Percentiles rank a stretch among this genome's conserved stretches.
phyloP scores from a whole-genome alignment of 2,797 vertebrate genomes.

The Girardinus metallicus region DNA sequence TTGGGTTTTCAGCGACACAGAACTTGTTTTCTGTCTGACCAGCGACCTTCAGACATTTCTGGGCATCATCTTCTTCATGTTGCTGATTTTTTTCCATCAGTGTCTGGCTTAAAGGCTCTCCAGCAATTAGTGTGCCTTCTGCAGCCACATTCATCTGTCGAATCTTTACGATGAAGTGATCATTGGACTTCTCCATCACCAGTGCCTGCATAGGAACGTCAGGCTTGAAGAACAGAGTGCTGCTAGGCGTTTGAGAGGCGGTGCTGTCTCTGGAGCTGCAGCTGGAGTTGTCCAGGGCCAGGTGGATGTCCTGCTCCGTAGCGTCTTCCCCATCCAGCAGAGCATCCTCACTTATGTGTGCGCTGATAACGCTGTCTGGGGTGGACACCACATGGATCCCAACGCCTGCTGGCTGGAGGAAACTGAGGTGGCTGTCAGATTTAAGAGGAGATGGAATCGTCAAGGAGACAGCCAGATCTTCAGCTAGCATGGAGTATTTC shows the following conservation, averaged over 20 bases:
- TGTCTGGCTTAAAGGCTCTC: conserved; percentile 47
- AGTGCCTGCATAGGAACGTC: conserved; percentile 94
- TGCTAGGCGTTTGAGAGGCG: conserved; percentile 56
- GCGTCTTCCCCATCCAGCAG: conserved; percentile 92
- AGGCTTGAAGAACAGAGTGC: conserved; percentile 85
- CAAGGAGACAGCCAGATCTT: conserved; percentile 96
- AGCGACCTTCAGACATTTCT: too few species aligned
- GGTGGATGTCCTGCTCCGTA: conserved; percentile 93
- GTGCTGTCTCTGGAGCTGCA: conserved; percentile 83
- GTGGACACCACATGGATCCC: conserved; percentile 73
- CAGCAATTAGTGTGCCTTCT: conserved; percentile 27
- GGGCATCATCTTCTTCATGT: background rate
- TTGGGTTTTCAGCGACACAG: background rate
- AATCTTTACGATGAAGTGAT: conserved; percentile 96
- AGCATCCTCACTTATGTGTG: conserved; percentile 92
- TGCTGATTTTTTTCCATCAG: conserved; percentile 34
- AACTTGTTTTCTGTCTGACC: background rate
- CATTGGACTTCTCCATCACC: conserved; percentile 96
- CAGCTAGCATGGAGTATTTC: conserved; percentile 89
- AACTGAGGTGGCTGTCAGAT: conserved; percentile 95
- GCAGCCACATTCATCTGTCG: conserved; percentile 74
- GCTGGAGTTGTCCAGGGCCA: conserved; percentile 94
- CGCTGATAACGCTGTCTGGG: conserved; percentile 89
- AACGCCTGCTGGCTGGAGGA: conserved; percentile 84
- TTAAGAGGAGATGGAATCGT: conserved; percentile 97